Evolutionary conservation across 2,797 vertebrate genomes (phyloP).

Genomic region (Avahi laniger): DNA sequence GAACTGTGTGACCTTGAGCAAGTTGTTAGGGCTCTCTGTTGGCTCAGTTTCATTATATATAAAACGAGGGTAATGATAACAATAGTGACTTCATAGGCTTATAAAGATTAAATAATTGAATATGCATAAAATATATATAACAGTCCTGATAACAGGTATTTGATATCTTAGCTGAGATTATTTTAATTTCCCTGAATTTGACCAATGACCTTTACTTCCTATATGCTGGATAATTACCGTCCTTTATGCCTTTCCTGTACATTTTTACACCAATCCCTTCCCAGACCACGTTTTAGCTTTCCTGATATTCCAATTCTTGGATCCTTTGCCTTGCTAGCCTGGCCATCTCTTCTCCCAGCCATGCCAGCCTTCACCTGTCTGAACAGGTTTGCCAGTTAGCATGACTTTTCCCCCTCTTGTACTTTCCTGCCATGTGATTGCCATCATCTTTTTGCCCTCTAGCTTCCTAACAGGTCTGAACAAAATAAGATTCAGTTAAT

Average conservation of each 20-base stretch:
- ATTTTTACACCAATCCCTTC: neutral
- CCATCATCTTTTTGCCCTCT: slow-evolving; percentile 49
- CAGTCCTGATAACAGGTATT: neutral
- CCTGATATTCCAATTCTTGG: neutral
- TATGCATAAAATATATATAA: neutral
- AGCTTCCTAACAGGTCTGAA: slow-evolving; percentile 39
- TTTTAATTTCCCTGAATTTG: neutral
- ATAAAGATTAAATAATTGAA: neutral
- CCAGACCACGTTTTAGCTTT: neutral
- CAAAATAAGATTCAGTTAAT: slow-evolving; percentile 48
- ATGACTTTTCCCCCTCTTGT: neutral
- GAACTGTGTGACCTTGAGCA: neutral
- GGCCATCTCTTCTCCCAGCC: neutral
- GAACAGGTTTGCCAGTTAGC: slow-evolving; percentile 42
- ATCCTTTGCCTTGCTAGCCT: neutral
- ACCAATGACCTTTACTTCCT: neutral
- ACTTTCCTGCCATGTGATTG: neutral
- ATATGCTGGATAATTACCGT: neutral
- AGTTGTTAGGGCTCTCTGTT: neutral
- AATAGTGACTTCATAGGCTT: neutral
- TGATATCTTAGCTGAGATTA: neutral
- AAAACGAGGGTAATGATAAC: neutral
- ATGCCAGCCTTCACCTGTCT: neutral
- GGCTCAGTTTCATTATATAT: neutral
- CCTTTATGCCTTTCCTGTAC: neutral